These are phyloP conservation scores for Nephrotoma appendiculata DNA, from an alignment of 2,888 invertebrate genomes.

Conservation along the genomic window DNA sequence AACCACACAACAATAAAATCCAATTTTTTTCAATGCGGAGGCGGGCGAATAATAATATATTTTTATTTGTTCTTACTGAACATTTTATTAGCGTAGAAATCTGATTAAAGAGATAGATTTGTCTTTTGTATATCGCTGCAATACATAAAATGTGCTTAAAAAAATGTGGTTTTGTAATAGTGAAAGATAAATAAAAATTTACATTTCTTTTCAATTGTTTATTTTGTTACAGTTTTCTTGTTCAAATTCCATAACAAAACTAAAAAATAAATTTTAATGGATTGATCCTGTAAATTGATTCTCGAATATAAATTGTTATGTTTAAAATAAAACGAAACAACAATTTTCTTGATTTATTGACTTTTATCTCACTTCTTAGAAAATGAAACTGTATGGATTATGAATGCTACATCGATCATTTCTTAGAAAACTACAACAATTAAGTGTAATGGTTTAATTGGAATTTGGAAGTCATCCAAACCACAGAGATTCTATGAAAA, in stretches of 20 bases:
- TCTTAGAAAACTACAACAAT: not conserved
- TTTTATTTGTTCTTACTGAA: not conserved
- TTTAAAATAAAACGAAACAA: not conserved
- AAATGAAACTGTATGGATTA: not conserved
- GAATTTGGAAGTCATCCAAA: not conserved
- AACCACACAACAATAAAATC: not conserved
- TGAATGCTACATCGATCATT: not conserved
- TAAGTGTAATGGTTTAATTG: not conserved
- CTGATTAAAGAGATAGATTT: not conserved
- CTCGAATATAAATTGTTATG: not conserved
- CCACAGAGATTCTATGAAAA: not conserved
- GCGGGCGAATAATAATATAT: not conserved
- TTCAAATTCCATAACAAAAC: not conserved
- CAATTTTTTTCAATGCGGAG: not conserved
- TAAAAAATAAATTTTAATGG: not conserved
- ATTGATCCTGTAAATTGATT: not conserved
- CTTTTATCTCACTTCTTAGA: not conserved
- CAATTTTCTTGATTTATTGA: not conserved
- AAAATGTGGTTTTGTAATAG: not conserved
- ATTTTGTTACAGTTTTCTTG: not conserved
- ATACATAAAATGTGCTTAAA: not conserved
- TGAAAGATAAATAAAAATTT: not conserved
- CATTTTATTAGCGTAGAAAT: not conserved
- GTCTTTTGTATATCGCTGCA: not conserved
- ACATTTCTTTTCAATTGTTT: not conserved